A percentile compares a stretch with the other conserved stretches of the same genome.
Evolutionary conservation across 2,888 invertebrate genomes (phyloP).

Genomic region (Cheiracanthium punctorium): DNA sequence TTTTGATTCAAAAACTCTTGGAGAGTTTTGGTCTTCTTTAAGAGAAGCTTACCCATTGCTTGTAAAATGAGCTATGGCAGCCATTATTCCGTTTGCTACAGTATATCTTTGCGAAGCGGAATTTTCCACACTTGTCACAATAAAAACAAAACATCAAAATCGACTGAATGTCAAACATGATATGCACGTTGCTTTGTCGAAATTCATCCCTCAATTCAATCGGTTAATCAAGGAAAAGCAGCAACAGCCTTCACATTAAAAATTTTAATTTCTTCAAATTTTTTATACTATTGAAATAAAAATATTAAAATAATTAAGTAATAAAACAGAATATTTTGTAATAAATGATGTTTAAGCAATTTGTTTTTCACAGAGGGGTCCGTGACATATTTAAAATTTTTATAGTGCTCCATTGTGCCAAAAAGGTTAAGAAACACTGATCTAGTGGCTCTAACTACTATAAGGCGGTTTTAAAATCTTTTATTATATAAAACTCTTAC

Average conservation of each 20-base stretch:
- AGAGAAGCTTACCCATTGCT: constrained; percentile 54
- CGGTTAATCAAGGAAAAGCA: constrained; percentile 49
- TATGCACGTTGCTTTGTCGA: no score
- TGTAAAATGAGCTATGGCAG: constrained; percentile 53
- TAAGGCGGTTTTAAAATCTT: no score
- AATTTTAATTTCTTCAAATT: constrained; percentile 43
- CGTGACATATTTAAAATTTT: constrained; percentile 17
- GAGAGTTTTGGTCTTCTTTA: no score
- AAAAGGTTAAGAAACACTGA: constrained; percentile 52
- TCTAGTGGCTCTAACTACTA: no score
- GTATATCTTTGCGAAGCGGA: constrained; percentile 49
- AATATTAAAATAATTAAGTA: no score
- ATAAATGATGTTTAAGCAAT: constrained; percentile 41
- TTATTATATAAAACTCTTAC: no score
- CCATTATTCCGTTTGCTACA: constrained; percentile 57
- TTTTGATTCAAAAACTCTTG: no score
- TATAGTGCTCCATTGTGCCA: constrained; percentile 51
- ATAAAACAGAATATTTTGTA: no score
- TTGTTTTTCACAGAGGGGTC: constrained; percentile 40
- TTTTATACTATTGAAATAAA: no score
- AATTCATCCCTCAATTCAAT: constrained; percentile 53
- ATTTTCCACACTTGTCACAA: no score
- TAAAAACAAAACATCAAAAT: no score
- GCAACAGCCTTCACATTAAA: constrained; percentile 52
- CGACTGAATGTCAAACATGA: no score